A percentile compares a stretch with the other conserved stretches of the same genome.
These are phyloP conservation scores for Patagioenas fasciata DNA, from an alignment of 2,113 vertebrate genomes.

Conservation along the genomic window DNA sequence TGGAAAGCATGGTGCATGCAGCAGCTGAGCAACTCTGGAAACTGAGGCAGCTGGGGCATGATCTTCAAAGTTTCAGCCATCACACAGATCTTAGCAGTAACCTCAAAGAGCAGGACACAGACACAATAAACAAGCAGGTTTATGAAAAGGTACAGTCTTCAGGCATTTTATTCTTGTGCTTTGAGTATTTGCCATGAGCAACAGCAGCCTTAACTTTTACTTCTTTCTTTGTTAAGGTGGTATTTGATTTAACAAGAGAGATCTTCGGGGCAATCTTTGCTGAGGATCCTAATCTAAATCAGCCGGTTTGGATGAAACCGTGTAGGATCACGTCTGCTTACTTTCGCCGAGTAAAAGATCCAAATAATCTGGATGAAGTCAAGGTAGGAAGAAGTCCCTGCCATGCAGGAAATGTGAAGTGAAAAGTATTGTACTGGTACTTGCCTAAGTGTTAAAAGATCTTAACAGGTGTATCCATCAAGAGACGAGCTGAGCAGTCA, in stretches of 20 bases:
- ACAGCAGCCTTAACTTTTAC: not conserved
- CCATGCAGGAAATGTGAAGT: not conserved
- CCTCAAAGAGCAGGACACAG: constrained; percentile 74
- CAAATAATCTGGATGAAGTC: constrained; percentile 82
- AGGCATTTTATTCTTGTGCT: not conserved
- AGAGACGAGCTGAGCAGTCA: not conserved
- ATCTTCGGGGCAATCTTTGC: constrained; percentile 93
- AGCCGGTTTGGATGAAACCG: constrained; percentile 92
- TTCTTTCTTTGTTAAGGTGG: constrained; percentile 77
- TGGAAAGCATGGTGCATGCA: constrained; percentile 85
- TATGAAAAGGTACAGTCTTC: constrained; percentile 85
- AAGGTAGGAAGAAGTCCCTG: constrained; percentile 79
- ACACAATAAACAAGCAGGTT: constrained; percentile 81
- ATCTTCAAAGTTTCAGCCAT: constrained; percentile 72
- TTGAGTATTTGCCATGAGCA: not conserved
- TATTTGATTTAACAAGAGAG: constrained; percentile 94
- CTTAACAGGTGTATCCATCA: not conserved
- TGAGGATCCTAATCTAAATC: constrained; percentile 88
- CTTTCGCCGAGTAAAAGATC: constrained; percentile 84
- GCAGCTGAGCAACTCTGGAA: constrained; percentile 90
- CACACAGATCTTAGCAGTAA: constrained; percentile 68
- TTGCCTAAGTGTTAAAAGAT: not conserved
- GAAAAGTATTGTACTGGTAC: not conserved
- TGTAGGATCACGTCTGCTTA: constrained; percentile 81
- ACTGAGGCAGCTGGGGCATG: constrained; percentile 78